Conservation (phyloP, 1,140 invertebrate species). For the Heliconius hermathena region DNA sequence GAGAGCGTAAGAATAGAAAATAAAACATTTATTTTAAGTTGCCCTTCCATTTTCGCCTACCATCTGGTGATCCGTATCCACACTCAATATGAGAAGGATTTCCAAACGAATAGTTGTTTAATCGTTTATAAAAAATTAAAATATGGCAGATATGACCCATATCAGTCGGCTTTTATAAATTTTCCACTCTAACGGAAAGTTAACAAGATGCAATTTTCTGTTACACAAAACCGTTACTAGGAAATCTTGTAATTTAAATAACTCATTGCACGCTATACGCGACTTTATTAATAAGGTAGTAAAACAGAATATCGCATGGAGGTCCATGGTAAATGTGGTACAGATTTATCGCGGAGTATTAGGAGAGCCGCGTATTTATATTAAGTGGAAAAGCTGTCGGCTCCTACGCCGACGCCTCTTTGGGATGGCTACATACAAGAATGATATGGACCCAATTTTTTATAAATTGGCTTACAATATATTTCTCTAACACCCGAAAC, state of each 20-base stretch:
- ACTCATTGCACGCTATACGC: slow-evolving; percentile 48
- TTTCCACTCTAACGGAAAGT: slow-evolving; percentile 49
- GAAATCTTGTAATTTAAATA: slow-evolving; percentile 48
- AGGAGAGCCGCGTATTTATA: slow-evolving; percentile 76
- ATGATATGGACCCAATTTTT: slow-evolving; percentile 40
- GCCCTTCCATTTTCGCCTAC: slow-evolving; percentile 6
- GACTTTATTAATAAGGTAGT: slow-evolving; percentile 59
- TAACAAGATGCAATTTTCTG: slow-evolving; percentile 53
- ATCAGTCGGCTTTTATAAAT: slow-evolving; percentile 38
- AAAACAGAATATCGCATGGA: slow-evolving; percentile 56
- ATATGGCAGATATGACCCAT: slow-evolving; percentile 52
- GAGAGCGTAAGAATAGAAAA: not conserved
- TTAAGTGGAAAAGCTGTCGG: slow-evolving; percentile 79
- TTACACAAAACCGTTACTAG: slow-evolving; percentile 39
- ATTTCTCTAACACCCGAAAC: not conserved
- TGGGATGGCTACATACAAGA: slow-evolving; percentile 71
- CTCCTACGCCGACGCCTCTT: slow-evolving; percentile 70
- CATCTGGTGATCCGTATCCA: not conserved
- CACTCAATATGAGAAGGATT: slow-evolving; percentile 38
- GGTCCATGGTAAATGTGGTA: slow-evolving; percentile 49
- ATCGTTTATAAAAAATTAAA: slow-evolving; percentile 45
- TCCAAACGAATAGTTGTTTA: slow-evolving; percentile 44
- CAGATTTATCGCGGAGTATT: slow-evolving; percentile 72
- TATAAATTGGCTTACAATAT: not conserved
- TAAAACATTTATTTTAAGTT: not conserved